phyloP scores from a whole-genome alignment of 2,888 invertebrate genomes.

The Poecilus cupreus region DNA sequence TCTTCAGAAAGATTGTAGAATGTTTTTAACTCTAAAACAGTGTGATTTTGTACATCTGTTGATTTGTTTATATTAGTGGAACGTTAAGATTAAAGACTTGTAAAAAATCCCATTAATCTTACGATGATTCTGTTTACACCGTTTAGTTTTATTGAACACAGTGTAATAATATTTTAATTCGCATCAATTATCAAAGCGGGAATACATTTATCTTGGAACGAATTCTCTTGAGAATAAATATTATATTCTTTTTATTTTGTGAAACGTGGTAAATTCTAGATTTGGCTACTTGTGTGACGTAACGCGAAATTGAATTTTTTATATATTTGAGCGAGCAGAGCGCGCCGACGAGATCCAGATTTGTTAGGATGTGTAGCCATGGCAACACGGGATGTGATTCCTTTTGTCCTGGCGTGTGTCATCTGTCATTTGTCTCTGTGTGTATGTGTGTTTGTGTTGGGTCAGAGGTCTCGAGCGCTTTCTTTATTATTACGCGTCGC shows the following conservation, averaged over 20 bases:
- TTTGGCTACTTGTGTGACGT: background rate
- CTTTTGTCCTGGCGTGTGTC: background rate
- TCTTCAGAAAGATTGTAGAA: background rate
- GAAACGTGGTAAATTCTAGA: background rate
- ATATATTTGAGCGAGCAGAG: background rate
- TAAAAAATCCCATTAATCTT: conserved; percentile 1
- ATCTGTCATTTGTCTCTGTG: background rate
- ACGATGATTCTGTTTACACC: background rate
- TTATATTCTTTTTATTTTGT: background rate
- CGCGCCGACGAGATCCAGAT: too few relatives aligned
- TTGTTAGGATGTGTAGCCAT: background rate
- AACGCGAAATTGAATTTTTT: background rate
- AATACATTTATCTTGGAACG: background rate
- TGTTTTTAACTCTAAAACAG: background rate
- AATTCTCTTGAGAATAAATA: background rate
- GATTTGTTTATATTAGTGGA: background rate
- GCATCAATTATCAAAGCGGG: background rate
- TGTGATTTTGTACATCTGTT: background rate
- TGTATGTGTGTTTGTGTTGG: background rate
- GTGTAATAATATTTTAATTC: background rate
- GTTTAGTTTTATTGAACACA: background rate
- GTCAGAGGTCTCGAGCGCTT: background rate
- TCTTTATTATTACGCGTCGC: conserved; percentile 14
- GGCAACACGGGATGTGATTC: background rate
- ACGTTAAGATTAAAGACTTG: background rate